Evolutionary conservation across 1,140 invertebrate genomes (phyloP).

Genomic region (Lepidurus couesii): DNA sequence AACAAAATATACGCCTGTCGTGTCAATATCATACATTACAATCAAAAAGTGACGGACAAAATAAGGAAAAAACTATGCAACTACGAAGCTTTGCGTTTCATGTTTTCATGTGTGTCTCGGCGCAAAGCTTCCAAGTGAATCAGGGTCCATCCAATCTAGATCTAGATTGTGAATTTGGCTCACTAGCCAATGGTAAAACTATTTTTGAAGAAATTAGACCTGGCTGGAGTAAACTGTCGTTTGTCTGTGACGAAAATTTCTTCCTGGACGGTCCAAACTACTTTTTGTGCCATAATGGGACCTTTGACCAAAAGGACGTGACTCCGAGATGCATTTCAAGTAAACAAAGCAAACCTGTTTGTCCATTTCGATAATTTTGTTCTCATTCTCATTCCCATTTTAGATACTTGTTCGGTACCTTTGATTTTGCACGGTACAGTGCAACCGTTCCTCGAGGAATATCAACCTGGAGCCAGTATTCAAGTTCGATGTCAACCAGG

Average conservation of each 20-base stretch:
- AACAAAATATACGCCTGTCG: no score
- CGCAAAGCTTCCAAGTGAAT: not conserved
- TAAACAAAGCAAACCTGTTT: not conserved
- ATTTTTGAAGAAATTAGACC: not conserved
- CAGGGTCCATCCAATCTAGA: not conserved
- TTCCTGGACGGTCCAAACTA: conserved; percentile 4
- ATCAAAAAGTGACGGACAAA: no score
- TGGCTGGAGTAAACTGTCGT: not conserved
- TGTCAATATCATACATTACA: no score
- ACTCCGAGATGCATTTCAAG: not conserved
- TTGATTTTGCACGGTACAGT: not conserved
- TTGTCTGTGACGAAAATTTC: not conserved
- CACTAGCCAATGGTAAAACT: not conserved
- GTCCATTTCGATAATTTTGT: not conserved
- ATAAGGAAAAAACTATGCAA: not conserved
- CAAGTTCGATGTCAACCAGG: not conserved
- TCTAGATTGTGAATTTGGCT: not conserved
- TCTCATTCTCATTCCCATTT: not conserved
- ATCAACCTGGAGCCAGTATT: not conserved
- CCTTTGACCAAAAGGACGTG: not conserved
- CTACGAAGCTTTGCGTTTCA: not conserved
- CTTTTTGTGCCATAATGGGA: conserved; percentile 2
- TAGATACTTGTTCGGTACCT: not conserved
- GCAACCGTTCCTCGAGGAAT: not conserved
- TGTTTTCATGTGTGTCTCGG: not conserved